phyloP scores from a whole-genome alignment of 2,888 invertebrate species.

The Dicroscelio sp. region DNA sequence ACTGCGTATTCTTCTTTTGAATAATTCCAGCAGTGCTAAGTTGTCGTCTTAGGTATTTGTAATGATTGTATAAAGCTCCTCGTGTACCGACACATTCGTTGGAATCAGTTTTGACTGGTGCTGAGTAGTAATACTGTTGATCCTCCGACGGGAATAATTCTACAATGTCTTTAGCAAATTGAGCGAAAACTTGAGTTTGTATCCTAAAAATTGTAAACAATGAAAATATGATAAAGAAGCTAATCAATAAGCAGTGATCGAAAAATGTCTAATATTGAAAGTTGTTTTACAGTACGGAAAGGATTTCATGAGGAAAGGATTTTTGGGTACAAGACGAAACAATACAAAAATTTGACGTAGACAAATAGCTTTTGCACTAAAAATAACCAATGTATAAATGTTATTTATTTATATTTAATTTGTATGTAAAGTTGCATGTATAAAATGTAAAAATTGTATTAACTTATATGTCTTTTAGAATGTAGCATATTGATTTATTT shows the following conservation, averaged over 20 bases:
- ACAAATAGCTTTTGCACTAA: not conserved
- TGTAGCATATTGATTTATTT: too few species aligned
- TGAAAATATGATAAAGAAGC: not conserved
- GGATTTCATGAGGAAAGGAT: not conserved
- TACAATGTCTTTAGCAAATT: not conserved
- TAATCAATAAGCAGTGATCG: not conserved
- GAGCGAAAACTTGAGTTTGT: not conserved
- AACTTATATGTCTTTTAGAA: too few species aligned
- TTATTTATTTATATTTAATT: not conserved
- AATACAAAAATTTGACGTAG: not conserved
- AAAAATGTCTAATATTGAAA: not conserved
- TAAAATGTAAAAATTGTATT: too few species aligned
- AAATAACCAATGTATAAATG: not conserved
- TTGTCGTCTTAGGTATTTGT: slow-evolving; percentile 5
- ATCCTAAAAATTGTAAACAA: not conserved
- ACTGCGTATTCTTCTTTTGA: not conserved
- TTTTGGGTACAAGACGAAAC: not conserved
- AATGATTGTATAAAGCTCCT: slow-evolving; percentile 1
- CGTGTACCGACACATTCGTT: not conserved
- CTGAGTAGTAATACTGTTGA: not conserved
- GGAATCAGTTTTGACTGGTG: not conserved
- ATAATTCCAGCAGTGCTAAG: not conserved
- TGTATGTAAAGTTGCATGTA: not conserved
- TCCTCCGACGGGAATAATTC: slow-evolving; percentile 11
- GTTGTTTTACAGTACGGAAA: not conserved